Evolutionary conservation across 2,888 invertebrate species (phyloP).

Genomic region (Lamellibrachia satsuma): DNA sequence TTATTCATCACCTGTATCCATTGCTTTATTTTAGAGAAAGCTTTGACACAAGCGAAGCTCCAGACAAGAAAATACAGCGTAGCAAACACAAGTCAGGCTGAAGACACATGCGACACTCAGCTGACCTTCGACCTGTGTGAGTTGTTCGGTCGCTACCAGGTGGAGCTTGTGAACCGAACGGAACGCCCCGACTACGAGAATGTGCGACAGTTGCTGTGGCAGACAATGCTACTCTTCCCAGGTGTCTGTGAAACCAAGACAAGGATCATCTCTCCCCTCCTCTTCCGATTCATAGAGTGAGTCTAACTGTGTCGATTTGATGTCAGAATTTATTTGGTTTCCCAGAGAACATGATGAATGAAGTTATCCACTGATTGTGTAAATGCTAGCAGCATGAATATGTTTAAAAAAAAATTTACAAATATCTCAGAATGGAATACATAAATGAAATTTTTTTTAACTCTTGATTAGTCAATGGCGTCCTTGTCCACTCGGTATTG

Average conservation of each 20-base stretch:
- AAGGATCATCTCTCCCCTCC: slow-evolving; percentile 80
- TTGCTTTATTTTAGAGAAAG: neutral
- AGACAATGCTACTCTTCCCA: slow-evolving; percentile 78
- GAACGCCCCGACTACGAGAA: slow-evolving; percentile 74
- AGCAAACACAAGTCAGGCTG: neutral
- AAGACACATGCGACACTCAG: neutral
- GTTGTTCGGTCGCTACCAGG: neutral
- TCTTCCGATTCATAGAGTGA: slow-evolving; percentile 81
- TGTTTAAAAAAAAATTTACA: too few relatives aligned
- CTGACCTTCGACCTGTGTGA: neutral
- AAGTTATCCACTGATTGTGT: too few relatives aligned
- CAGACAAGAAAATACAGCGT: neutral
- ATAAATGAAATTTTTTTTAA: too few relatives aligned
- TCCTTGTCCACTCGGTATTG: too few relatives aligned
- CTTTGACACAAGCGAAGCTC: too few relatives aligned
- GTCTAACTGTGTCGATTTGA: slow-evolving; percentile 52
- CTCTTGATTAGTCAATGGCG: too few relatives aligned
- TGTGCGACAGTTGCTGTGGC: slow-evolving; percentile 83
- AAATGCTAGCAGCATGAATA: too few relatives aligned
- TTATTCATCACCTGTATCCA: neutral
- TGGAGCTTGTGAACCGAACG: neutral
- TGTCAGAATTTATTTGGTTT: too few relatives aligned
- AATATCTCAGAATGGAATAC: too few relatives aligned
- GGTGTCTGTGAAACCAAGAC: slow-evolving; percentile 83
- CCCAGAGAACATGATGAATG: too few relatives aligned